Evolutionary conservation across 2,888 invertebrate species (phyloP).

Genomic region (Cheilosia soror): DNA sequence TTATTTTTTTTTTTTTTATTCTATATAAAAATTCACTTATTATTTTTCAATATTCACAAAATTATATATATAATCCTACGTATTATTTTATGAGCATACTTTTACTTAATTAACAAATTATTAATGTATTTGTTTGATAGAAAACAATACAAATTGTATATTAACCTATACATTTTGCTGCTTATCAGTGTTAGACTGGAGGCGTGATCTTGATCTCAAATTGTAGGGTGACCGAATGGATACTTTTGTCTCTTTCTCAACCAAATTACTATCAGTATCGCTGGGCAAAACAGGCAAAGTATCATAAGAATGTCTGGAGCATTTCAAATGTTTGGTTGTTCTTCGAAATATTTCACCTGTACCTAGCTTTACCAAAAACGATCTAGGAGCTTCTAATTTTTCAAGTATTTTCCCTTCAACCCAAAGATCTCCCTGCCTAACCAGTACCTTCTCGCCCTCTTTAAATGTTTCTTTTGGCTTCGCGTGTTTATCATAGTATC

Average conservation of each 20-base stretch:
- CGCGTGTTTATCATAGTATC: conserved; percentile 13
- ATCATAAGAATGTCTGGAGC: conserved; percentile 3
- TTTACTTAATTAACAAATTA: no score
- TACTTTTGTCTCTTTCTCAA: no score
- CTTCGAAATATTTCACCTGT: no score
- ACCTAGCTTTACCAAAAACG: conserved; percentile 8
- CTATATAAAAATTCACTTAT: no score
- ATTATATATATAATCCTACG: no score
- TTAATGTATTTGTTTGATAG: no score
- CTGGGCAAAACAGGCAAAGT: conserved; percentile 15
- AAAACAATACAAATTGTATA: no score
- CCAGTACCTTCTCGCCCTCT: neutral
- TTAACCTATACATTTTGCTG: no score
- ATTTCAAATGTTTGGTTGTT: neutral
- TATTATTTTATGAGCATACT: no score
- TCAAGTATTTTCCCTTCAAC: neutral
- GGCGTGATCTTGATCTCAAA: conserved; percentile 13
- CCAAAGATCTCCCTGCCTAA: neutral
- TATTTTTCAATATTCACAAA: no score
- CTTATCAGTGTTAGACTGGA: neutral
- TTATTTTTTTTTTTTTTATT: no score
- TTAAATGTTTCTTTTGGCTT: conserved; percentile 2
- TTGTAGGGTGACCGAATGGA: neutral
- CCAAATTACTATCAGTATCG: neutral
- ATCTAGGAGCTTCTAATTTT: conserved; percentile 15